Conservation (phyloP, 2,797 vertebrate species). For the Xenops minutus region DNA sequence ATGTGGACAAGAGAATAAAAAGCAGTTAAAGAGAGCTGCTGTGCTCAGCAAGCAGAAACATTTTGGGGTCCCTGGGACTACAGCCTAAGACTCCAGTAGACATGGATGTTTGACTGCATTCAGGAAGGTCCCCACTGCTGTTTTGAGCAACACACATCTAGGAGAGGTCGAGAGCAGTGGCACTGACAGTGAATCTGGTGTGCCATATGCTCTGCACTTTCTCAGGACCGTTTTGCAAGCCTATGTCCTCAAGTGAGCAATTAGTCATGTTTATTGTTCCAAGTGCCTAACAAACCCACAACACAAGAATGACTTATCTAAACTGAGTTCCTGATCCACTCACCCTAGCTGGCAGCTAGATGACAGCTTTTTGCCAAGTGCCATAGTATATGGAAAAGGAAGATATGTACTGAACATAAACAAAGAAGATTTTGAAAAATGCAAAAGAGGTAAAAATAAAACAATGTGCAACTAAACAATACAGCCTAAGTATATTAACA, state of each 20-base stretch:
- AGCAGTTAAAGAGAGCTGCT: background rate
- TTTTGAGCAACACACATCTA: background rate
- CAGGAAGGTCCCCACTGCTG: background rate
- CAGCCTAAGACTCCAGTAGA: background rate
- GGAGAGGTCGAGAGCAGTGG: background rate
- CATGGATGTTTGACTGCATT: fast-evolving
- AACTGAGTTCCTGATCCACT: background rate
- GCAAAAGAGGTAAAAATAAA: background rate
- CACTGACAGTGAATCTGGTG: background rate
- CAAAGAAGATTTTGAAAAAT: background rate
- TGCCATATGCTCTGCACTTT: background rate
- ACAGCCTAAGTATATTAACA: background rate
- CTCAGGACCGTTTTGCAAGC: background rate
- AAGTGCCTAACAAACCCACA: background rate
- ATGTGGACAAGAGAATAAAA: background rate
- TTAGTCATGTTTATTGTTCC: background rate
- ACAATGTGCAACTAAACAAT: background rate
- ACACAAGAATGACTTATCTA: background rate
- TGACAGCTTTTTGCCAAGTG: background rate
- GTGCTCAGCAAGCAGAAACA: background rate
- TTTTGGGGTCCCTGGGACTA: background rate
- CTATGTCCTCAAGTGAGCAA: background rate
- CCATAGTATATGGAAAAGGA: background rate
- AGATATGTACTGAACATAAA: background rate
- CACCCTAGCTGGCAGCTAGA: background rate